Base-by-base conservation (phyloP, 1,140 invertebrate genomes). In the Danaus plexippus region DNA sequence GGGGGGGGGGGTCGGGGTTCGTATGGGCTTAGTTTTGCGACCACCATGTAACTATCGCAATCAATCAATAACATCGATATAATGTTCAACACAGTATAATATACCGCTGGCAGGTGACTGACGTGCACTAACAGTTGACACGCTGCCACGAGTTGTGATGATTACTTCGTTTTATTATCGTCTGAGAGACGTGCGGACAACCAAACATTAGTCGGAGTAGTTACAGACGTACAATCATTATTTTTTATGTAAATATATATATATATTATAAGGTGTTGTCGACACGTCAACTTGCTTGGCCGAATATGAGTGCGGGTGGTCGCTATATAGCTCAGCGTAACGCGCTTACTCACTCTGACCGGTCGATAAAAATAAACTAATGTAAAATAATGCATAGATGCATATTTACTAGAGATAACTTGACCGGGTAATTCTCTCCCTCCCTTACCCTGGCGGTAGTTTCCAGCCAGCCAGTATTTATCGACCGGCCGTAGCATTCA, bases 81-180 rank as follows among this genome's bases (percentile, higher is more conserved):
- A 32, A 2, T 32, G 4, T 7, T 32, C 22, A 32, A 32, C 22
- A 4, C 22, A 32, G 7, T 32, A 32, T 32, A 32, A 32, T 2
- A 32, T 32, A 32, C 22, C 22, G 22, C 22, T 32, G 22, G 7
- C 7, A 32, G 53, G 63, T 70, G 66, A 77, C 75, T 54, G 62
- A 61, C 61, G 75, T 73, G 71, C 75, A 68, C 66, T 69, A 72
- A 69, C 65, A 67, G 54, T 61, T 70, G 64, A 74, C 74, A 76
- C 75, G 68, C 79, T 84, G 79, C 76, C 80, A 80, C 77, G 76
- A 80, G 73, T 80, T 86, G 83, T 86, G 83, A 84, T 86, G 83
- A 81, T 72, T 64, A 66, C 76, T 77, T 69, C 75, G 60, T 69
- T 79, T 75, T 79, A 79, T 80, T 80, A 84, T 80, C 79, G 64